Conservation (phyloP, 2,888 invertebrate species). For the Amblyjoppa fuscipennis region DNA sequence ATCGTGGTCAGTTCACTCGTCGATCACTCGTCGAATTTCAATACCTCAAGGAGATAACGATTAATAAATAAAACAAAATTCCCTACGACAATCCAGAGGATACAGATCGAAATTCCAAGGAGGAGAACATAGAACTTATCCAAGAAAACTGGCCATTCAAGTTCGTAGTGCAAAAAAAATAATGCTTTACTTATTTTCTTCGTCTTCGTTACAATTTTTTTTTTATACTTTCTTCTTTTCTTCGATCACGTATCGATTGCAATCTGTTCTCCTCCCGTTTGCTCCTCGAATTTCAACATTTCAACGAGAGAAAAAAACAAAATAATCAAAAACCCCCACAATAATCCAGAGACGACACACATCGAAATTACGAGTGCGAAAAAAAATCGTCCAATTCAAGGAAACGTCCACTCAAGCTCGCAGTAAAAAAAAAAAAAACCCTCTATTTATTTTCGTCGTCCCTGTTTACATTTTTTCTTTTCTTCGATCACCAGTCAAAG, state of each 20-base stretch:
- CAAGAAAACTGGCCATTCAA: not conserved
- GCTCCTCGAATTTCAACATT: not conserved
- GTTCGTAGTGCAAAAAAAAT: not conserved
- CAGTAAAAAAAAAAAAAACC: not conserved
- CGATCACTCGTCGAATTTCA: not conserved
- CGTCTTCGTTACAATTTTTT: not conserved
- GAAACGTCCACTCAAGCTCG: not conserved
- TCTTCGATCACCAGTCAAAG: not conserved
- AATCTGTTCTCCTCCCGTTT: not conserved
- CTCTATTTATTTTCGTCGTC: too few relatives aligned
- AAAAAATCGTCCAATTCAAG: too few relatives aligned
- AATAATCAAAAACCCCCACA: not conserved
- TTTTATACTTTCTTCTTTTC: not conserved
- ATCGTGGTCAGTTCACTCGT: not conserved
- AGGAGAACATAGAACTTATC: not conserved
- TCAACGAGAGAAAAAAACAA: not conserved
- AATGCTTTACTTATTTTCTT: not conserved
- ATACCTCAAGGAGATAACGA: not conserved
- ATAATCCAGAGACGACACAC: not conserved
- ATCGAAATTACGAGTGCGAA: too few relatives aligned
- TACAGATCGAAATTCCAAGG: not conserved
- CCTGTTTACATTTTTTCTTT: not conserved
- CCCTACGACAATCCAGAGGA: not conserved
- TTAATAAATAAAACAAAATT: not conserved
- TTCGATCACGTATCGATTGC: not conserved